Base-by-base conservation (phyloP, 2,113 vertebrate species). In the Pterocles burchelli region DNA sequence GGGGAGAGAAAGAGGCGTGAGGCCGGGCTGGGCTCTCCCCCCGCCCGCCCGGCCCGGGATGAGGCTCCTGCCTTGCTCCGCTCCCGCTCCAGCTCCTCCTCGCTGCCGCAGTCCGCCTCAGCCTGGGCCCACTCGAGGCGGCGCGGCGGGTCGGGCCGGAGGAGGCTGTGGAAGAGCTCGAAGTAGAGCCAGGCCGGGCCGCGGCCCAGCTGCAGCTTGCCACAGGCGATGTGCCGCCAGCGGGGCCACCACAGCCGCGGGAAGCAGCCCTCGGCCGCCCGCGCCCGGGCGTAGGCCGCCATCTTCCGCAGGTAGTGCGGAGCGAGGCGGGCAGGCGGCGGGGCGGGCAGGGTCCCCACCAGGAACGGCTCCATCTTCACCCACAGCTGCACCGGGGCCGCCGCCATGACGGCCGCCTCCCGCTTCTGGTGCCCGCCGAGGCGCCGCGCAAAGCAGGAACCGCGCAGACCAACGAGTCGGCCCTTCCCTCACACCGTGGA, bases 171-270 rank as follows among this genome's bases (percentile, higher is more conserved):
- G 89, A 99, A 99, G 19, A 98, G 98, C 96, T 99, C 99, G 67
- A 99, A 99, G 97, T 99, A 99, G 36, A 99, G 98, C 99, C 99
- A 99, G 1, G 99, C 99, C 45, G 99, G 88, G 22, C 98, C 99
- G 68, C 98, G 98, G 46, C 97, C 91, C 46, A 99, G 96, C 98
- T 99, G 99, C 66, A 99, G 98, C 97, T 99, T 99, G 21, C 99
- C 99, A 66, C 99, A 99, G 36, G 99, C 99, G 17, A 99, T 99
- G 79, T 98, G 99, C 58, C 98, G 97, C 99, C 99, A 99, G 84
- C 98, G 97, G 31, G 98, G 94, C 99, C 99, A 99, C 90, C 92
- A 90, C 62, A 99, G 92, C 14, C 95, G 83, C 9, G 99, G 99
- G 95, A 98, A 99, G 90, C 98, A 99, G 75, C 98, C 98, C 9